Base-by-base conservation (phyloP, 2,113 vertebrate species). In the Asarcornis scutulata region DNA sequence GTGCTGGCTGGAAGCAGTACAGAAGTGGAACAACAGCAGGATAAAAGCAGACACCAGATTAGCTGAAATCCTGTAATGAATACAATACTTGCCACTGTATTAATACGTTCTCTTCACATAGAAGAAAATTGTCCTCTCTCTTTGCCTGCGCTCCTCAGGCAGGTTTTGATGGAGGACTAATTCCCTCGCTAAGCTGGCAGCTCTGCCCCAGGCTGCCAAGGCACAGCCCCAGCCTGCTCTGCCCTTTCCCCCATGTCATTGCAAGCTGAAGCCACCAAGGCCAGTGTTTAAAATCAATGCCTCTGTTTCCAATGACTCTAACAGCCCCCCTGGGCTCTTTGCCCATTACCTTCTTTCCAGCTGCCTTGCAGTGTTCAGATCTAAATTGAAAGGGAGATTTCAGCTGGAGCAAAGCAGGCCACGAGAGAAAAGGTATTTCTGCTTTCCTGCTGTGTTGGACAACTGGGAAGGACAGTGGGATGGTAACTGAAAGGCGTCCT, bases 41-140 rank as follows among this genome's bases (percentile, higher is more conserved):
- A 95, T 90, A 93, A 96, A 96, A 87, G 95, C 80, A 90, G 91
- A 92, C 88, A 93, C 32, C 71, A 92, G 97, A 96, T 97, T 97
- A 96, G 88, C 89, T 83, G 89, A 94, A 96, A 96, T 97, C 94
- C 85, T 95, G 89, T 96, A 91, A 96, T 74, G 86, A 96, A 83
- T 88, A 97, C 94, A 97, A 87, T 95, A 76, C 78, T 91, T 72
- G 75, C 59, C 76, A 38, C 76, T 86, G 40, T 91, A 94, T 95
- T 96, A 95, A 86, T 95, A 56, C 7, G 34, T 95, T 95, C 84
- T 68, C 80, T 83, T 94, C 72, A 52, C 73, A 22, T 3, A 44
- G 79, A 91, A 95, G 76, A 64, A 94, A 96, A 81, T 80, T 29
- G 21, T 83, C 93, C 59, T 60, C 36, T 86, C 82, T 91, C 71